A percentile compares a stretch with the other conserved stretches of the same genome.
phyloP scores from a whole-genome alignment of 2,888 invertebrate genomes.

The Zygogramma bicolorata region DNA sequence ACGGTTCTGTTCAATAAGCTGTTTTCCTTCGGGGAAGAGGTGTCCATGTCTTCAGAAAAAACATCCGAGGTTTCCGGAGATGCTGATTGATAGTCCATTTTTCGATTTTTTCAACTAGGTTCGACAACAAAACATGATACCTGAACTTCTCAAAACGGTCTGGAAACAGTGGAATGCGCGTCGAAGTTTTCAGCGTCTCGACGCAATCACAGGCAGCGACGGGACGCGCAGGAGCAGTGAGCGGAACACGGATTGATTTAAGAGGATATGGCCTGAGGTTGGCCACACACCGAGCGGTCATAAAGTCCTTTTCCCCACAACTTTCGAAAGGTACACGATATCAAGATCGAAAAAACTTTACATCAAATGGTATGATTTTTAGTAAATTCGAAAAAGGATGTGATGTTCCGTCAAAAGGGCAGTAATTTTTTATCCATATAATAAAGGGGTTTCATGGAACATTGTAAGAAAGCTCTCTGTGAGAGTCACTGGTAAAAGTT shows the following conservation, averaged over 20 bases:
- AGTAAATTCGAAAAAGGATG: too few relatives aligned
- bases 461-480: too few relatives aligned
- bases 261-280: background rate
- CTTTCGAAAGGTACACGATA: too few relatives aligned
- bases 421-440: too few relatives aligned
- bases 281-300: too few relatives aligned
- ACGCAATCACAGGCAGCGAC: constrained; percentile 33
- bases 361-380: too few relatives aligned
- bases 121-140: background rate
- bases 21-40: constrained; percentile 59
- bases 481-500: too few relatives aligned
- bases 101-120: background rate
- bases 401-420: too few relatives aligned
- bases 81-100: constrained; percentile 51
- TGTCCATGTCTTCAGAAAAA: constrained; percentile 62
- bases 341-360: too few relatives aligned
- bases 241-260: background rate
- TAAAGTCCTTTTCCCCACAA: too few relatives aligned
- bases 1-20: constrained; percentile 57
- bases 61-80: constrained; percentile 63
- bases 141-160: background rate
- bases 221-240: background rate
- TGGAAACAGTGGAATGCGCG: constrained; percentile 6
- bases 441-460: too few relatives aligned
- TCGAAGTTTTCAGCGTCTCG: constrained; percentile 43